A percentile compares a stretch with the other conserved stretches of the same genome.
Conservation (phyloP, 1,140 invertebrate genomes). For the Drosophila ogumai region DNA sequence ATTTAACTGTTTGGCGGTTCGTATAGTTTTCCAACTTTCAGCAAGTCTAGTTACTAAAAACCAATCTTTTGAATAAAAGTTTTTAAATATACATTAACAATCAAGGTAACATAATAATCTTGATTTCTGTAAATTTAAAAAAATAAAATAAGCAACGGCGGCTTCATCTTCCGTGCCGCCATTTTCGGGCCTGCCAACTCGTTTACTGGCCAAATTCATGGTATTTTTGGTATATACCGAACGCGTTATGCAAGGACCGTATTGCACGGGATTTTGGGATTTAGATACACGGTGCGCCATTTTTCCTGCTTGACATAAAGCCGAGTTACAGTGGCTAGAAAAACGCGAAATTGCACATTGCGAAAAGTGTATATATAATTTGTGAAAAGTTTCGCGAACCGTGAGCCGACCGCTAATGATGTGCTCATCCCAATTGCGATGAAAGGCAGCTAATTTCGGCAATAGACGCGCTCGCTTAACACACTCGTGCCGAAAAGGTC, state of each 20-base stretch:
- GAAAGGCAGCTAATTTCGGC: slow-evolving; percentile 62
- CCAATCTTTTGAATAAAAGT: not conserved
- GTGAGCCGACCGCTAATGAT: slow-evolving; percentile 23
- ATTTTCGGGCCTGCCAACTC: slow-evolving; percentile 8
- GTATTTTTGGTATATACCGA: slow-evolving; percentile 10
- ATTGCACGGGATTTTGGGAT: slow-evolving; percentile 17
- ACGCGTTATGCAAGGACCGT: slow-evolving; percentile 24
- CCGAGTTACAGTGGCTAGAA: slow-evolving; percentile 73
- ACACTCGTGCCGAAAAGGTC: slow-evolving; percentile 54
- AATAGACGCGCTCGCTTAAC: slow-evolving; percentile 39
- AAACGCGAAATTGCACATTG: slow-evolving; percentile 65
- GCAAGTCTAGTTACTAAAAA: not conserved
- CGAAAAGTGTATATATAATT: slow-evolving; percentile 59
- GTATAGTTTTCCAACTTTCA: no score
- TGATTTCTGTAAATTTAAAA: not conserved
- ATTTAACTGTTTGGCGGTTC: not conserved
- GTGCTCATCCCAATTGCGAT: slow-evolving; percentile 41
- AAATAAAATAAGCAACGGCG: not conserved
- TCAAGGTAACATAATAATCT: not conserved
- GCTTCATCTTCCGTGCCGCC: not conserved
- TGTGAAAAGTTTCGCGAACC: slow-evolving; percentile 29
- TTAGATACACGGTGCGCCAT: slow-evolving; percentile 67
- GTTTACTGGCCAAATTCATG: not conserved
- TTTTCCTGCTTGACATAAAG: slow-evolving; percentile 67
- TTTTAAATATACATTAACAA: not conserved